phyloP scores from a whole-genome alignment of 2,888 invertebrate genomes.

The Nymphalis urticae region DNA sequence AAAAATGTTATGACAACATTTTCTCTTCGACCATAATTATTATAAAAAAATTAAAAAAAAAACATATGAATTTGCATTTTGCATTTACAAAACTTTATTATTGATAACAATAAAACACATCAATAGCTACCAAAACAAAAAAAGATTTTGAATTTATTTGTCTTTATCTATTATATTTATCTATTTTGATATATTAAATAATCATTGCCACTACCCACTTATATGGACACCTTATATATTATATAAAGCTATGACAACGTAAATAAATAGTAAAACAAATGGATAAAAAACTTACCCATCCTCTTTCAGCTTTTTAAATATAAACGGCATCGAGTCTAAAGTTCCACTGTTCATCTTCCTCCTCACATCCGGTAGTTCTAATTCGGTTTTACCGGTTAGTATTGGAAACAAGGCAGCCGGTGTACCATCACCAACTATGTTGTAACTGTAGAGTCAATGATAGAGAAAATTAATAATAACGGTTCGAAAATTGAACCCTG shows the following conservation, averaged over 20 bases:
- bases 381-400: conserved; percentile 90
- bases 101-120: too few species aligned
- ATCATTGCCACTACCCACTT: too few species aligned
- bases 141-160: too few species aligned
- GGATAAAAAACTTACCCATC: conserved; percentile 76
- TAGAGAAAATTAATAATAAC: background rate
- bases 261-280: background rate
- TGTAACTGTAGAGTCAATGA: conserved; percentile 71
- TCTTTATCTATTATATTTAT: too few species aligned
- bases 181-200: too few species aligned
- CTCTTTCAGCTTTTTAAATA: conserved; percentile 89
- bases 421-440: conserved; percentile 93
- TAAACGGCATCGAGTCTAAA: conserved; percentile 91
- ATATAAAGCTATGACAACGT: background rate
- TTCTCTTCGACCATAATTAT: too few species aligned
- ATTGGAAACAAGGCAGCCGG: conserved; percentile 94
- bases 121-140: too few species aligned
- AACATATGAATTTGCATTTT: too few species aligned
- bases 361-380: conserved; percentile 93
- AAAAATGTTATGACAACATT: too few species aligned
- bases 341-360: conserved; percentile 83
- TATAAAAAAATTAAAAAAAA: too few species aligned
- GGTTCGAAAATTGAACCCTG: conserved; percentile 9
- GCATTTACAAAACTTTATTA: too few species aligned
- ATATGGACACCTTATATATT: too few species aligned